Evolutionary conservation across 2,888 invertebrate genomes (phyloP).

Genomic region (Entomobrya multifasciata): DNA sequence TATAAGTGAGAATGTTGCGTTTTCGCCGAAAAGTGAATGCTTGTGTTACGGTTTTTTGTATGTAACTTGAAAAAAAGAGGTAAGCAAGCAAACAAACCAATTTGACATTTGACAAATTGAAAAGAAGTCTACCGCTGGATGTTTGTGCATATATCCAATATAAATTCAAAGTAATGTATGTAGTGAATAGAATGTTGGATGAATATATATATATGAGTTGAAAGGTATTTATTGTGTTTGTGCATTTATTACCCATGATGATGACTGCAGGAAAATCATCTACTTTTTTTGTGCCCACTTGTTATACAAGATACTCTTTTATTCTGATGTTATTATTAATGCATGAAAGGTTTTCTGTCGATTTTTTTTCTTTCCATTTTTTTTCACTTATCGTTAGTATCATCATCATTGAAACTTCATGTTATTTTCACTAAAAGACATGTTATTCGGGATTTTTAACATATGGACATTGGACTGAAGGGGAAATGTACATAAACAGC

Average conservation of each 20-base stretch:
- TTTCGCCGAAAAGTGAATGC: neutral
- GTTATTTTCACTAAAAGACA: neutral
- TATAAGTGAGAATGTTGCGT: neutral
- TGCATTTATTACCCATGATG: neutral
- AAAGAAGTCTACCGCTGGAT: constrained; percentile 44
- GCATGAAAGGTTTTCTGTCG: too few relatives aligned
- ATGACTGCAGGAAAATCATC: too few relatives aligned
- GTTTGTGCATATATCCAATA: too few relatives aligned
- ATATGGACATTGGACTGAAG: neutral
- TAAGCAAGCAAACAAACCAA: constrained; percentile 55
- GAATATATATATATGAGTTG: neutral
- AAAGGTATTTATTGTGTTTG: neutral
- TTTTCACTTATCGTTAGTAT: too few relatives aligned
- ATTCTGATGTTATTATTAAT: too few relatives aligned
- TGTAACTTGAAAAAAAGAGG: constrained; percentile 11
- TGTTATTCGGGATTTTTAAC: constrained; percentile 47
- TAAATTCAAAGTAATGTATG: neutral
- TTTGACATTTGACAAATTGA: constrained; percentile 74
- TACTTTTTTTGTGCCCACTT: too few relatives aligned
- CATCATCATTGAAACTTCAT: too few relatives aligned
- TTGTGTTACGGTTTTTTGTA: too few relatives aligned
- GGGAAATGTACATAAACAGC: neutral
- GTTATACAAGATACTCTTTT: too few relatives aligned
- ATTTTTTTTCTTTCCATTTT: too few relatives aligned
- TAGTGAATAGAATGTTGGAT: neutral